Base-by-base conservation (phyloP, 2,113 vertebrate genomes). In the Elgaria multicarinata region DNA sequence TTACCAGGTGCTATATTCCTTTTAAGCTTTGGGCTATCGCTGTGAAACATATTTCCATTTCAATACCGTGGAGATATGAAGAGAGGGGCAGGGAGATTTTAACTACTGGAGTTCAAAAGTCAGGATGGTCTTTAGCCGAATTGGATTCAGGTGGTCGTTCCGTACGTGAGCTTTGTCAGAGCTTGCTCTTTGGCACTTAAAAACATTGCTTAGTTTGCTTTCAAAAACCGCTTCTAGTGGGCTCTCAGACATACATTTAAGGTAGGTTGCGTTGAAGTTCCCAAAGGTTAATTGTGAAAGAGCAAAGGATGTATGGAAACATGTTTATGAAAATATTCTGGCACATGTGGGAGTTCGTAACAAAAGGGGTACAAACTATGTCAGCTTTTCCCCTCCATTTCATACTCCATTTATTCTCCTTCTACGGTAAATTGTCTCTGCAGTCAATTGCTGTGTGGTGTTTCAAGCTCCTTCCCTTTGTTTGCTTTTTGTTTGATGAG, bases 11-110 rank as follows among this genome's bases (percentile, higher is more conserved):
- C 92, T 96, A 90, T 90, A 94, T 96, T 91, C 92, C 84, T 67
- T 91, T 39, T 5, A 92, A 93, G 92, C 93, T 94, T 89, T 92
- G 87, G 93, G 95, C 93, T 91, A 87, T 93, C 92, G 81, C 94
- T 94, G 93, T 94, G 92, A 94, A 95, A 95, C 83, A 28, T 53
- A 92, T 95, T 95, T 95, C 90, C 85, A 90, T 95, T 95, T 94
- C 82, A 67, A 75, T 93, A 80, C 83, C 84, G 55, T 80, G 87
- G 92, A 83, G 64, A 87, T 90, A 42, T 91, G 92, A 74, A 92
- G 78, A 78, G 83, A 86, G 85, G 87, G n/a, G 78, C 6, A 16
- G 66, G 92, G 93, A 82, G 85, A 88, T 83, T n/a, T 89, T 93
- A 93, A 94, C 94, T 91, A 14, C 87, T 79, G 39, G 69, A 90